These are phyloP conservation scores for Stigmatopora argus DNA, from an alignment of 2,113 vertebrate species.

Conservation along the genomic window DNA sequence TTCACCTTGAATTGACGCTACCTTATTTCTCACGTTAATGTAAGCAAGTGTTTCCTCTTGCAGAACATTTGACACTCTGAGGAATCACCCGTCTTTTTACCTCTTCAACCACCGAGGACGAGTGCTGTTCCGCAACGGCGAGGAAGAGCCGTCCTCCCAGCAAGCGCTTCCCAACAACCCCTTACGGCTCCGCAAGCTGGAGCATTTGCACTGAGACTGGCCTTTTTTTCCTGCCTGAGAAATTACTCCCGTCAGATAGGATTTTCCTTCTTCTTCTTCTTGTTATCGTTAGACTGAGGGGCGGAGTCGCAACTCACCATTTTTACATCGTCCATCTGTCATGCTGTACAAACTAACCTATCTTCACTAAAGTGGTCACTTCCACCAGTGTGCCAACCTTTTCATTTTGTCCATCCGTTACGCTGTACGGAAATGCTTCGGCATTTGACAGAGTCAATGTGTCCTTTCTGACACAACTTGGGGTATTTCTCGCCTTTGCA, in stretches of 20 bases:
- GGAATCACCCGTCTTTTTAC: slow-evolving; percentile 97
- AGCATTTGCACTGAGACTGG: slow-evolving; percentile 81
- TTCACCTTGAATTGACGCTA: too few relatives aligned
- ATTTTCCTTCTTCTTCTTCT: slow-evolving; percentile 31
- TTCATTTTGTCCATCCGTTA: slow-evolving; percentile 60
- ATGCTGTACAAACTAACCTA: slow-evolving; percentile 61
- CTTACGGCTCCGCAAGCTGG: slow-evolving; percentile 88
- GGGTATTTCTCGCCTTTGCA: slow-evolving; percentile 38
- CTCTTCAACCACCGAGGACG: slow-evolving; percentile 95
- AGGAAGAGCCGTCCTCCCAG: slow-evolving; percentile 77
- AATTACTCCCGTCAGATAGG: slow-evolving; percentile 38
- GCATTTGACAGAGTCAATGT: slow-evolving; percentile 51
- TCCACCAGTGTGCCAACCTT: slow-evolving; percentile 69
- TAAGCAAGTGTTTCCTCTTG: not conserved
- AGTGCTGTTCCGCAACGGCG: slow-evolving; percentile 81
- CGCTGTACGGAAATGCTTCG: slow-evolving; percentile 49
- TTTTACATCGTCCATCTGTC: slow-evolving; percentile 55
- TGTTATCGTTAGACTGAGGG: slow-evolving; percentile 40
- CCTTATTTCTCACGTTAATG: not conserved
- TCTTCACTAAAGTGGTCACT: slow-evolving; percentile 49
- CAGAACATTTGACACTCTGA: slow-evolving; percentile 95
- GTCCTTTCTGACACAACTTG: slow-evolving; percentile 28
- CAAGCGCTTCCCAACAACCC: slow-evolving; percentile 84
- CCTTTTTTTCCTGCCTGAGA: slow-evolving; percentile 43
- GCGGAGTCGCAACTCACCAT: slow-evolving; percentile 39